A percentile compares a stretch with the other conserved stretches of the same genome.
Evolutionary conservation across 2,797 vertebrate species (phyloP).

Genomic region (Urocyon cinereoargenteus): DNA sequence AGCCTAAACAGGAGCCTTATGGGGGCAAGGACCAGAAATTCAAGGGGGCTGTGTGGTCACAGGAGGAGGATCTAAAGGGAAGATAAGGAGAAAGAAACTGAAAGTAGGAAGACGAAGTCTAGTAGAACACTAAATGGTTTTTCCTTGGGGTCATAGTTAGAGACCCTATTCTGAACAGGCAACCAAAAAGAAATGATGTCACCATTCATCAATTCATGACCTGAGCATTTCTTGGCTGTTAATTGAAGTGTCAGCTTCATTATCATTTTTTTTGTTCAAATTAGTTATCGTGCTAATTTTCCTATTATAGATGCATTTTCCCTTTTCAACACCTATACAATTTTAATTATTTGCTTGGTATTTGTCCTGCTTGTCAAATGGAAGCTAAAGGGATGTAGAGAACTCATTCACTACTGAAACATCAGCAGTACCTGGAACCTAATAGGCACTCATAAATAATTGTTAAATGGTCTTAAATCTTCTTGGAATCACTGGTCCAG

Average conservation of each 20-base stretch:
- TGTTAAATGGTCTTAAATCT: neutral
- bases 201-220: neutral
- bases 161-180: neutral
- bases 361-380: neutral
- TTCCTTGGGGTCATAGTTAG: neutral
- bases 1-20: neutral
- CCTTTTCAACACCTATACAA: neutral
- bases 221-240: neutral
- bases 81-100: neutral
- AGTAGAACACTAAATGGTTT: neutral
- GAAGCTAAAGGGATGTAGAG: neutral
- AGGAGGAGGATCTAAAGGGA: neutral
- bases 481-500: neutral
- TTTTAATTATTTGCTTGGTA: neutral
- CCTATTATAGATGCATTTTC: neutral
- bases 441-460: neutral
- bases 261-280: neutral
- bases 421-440: too few species aligned
- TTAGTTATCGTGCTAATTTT: neutral
- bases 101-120: neutral
- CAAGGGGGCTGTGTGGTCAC: neutral
- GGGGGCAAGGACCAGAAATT: neutral
- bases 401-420: neutral
- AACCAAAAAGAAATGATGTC: neutral
- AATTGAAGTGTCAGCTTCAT: neutral